phyloP scores from a whole-genome alignment of 1,140 invertebrate species.

The Drosophila sp. region DNA sequence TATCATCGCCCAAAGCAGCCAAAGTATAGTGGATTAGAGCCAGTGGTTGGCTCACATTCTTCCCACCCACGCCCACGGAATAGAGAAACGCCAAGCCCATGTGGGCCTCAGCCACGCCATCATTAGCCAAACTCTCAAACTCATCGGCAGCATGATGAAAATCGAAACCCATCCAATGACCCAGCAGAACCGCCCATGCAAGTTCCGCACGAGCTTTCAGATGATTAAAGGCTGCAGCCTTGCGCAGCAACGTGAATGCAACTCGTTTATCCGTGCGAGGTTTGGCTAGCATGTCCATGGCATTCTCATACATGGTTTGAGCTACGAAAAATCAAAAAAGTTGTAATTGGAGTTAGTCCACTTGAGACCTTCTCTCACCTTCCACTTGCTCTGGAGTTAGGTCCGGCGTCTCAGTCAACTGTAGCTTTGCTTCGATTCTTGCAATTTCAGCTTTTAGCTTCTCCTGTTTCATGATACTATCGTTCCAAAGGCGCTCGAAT shows the following conservation, averaged over 20 bases:
- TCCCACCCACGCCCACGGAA: slow-evolving; percentile 91
- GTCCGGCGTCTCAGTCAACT: slow-evolving; percentile 22
- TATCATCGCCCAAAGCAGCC: slow-evolving; percentile 94
- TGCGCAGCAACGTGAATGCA: slow-evolving; percentile 58
- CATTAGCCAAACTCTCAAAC: slow-evolving; percentile 90
- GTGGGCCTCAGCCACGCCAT: slow-evolving; percentile 94
- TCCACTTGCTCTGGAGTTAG: slow-evolving; percentile 64
- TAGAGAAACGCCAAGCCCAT: slow-evolving; percentile 95
- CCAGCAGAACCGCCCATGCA: slow-evolving; percentile 94
- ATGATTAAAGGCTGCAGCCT: slow-evolving; percentile 91
- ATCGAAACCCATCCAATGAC: slow-evolving; percentile 89
- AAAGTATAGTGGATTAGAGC: slow-evolving; percentile 96
- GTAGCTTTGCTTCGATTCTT: slow-evolving; percentile 40
- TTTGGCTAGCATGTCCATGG: slow-evolving; percentile 67
- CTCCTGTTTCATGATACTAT: slow-evolving; percentile 60
- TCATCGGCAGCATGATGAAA: slow-evolving; percentile 89
- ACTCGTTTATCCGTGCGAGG: slow-evolving; percentile 65
- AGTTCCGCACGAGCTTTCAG: slow-evolving; percentile 90
- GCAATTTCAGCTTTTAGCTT: slow-evolving; percentile 74
- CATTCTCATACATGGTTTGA: slow-evolving; percentile 67
- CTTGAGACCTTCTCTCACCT: slow-evolving; percentile 35
- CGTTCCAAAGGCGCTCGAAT: slow-evolving; percentile 66
- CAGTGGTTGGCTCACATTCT: slow-evolving; percentile 92
- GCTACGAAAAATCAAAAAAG: slow-evolving; percentile 36
- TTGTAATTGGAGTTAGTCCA: background rate